Evolutionary conservation across 2,797 vertebrate genomes (phyloP), one percentile per base, ranked within the genome.

Genomic region (Pagetopsis macropterus): DNA sequence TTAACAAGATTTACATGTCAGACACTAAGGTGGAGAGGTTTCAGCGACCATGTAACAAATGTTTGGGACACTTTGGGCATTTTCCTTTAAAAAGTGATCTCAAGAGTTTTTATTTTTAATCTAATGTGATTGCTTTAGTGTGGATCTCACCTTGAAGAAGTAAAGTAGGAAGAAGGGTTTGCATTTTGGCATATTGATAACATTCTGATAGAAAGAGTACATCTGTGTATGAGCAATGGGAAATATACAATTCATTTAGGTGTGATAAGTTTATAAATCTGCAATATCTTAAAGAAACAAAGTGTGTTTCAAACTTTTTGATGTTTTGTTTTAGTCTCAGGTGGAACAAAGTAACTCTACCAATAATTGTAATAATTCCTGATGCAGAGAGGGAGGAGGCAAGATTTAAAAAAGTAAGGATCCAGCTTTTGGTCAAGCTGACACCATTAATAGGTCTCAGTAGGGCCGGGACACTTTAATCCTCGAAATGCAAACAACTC

Each of bases 361-460:
- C 19, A 59, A 62, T 31, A 50, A 52, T 75, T 60, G 82, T 70
- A 79, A 83, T 72, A 82, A 70, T 85, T 87, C 45, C 48, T 17
- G 40, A 76, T 27, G 23, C 23, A 27, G 23, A 27, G 23, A 3
- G 23, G 23, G 23, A 27, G 23, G 23, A 3, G 23, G 23, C 23
- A 27, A 3, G 23, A 27, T 67, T 61, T 37, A 56, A 78, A 19
- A 75, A 79, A 81, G 69, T 81, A 71, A 33, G 4, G 0, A 68
- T 64, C 73, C n/a, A 31, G 37, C 46, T 74, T 81, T 79, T 54
- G 15, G 33, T 55, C 56, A 70, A 69, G 51, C 64, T 65, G 70
- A 81, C 73, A 67, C 6, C 50, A 49, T 79, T 88, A 90, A 73
- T 72, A 50, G 31, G 71, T 76, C 83, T 87, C 78, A 60, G 73